A percentile compares a stretch with the other conserved stretches of the same genome.
phyloP scores from a whole-genome alignment of 2,888 invertebrate genomes.

The Halictus quadricinctus region DNA sequence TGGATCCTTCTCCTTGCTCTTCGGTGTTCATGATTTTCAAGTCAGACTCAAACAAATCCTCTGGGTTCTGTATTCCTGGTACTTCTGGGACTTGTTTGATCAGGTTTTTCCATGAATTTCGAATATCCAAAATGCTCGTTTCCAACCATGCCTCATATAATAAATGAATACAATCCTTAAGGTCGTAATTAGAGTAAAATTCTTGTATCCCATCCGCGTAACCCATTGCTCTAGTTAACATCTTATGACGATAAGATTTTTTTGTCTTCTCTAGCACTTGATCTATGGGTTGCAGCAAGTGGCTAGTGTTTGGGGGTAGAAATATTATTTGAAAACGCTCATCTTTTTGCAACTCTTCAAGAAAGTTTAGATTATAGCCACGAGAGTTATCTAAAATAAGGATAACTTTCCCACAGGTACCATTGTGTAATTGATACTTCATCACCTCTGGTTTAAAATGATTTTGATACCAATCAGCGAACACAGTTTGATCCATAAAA shows the following conservation, averaged over 20 bases:
- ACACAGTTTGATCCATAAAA: constrained; percentile 14
- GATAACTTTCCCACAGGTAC: constrained; percentile 7
- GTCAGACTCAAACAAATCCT: constrained; percentile 11
- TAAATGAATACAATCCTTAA: constrained; percentile 25
- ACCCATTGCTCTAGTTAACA: constrained; percentile 6
- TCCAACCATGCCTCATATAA: constrained; percentile 16
- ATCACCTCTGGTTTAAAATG: constrained; percentile 18
- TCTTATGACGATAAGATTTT: constrained; percentile 17
- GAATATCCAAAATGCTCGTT: not conserved
- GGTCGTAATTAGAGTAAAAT: constrained; percentile 25
- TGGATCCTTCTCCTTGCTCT: constrained; percentile 18
- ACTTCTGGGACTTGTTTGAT: constrained; percentile 11
- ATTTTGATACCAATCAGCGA: constrained; percentile 21
- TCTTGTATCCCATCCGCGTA: constrained; percentile 14
- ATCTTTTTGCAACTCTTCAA: not conserved
- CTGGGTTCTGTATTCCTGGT: not conserved
- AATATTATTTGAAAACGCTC: constrained; percentile 6
- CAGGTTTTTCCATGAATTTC: constrained; percentile 14
- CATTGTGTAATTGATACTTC: not conserved
- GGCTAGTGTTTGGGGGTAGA: not conserved
- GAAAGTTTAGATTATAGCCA: not conserved
- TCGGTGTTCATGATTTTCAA: constrained; percentile 15
- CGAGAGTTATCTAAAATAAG: constrained; percentile 18
- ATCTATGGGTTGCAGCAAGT: constrained; percentile 11
- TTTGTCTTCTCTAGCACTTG: constrained; percentile 22